These are phyloP conservation scores for Pteronotus mesoamericanus DNA, from an alignment of 2,797 vertebrate species.

Conservation along the genomic window DNA sequence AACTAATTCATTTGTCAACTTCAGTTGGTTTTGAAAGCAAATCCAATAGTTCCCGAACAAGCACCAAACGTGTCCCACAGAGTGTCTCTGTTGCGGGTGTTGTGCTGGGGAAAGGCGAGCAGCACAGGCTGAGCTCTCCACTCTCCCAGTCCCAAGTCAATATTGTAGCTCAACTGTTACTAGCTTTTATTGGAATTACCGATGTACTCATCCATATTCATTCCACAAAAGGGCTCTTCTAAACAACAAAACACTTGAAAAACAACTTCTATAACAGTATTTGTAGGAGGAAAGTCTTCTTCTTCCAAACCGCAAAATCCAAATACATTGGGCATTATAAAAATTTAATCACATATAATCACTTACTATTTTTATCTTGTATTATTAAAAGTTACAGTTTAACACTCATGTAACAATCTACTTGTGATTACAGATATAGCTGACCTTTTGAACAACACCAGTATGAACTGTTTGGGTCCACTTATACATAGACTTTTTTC, in stretches of 20 bases:
- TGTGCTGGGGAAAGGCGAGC: too few species aligned
- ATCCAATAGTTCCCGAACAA: neutral
- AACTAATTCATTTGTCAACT: neutral
- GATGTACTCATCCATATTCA: neutral
- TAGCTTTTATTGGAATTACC: neutral
- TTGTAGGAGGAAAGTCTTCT: neutral
- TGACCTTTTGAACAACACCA: neutral
- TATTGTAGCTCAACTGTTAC: neutral
- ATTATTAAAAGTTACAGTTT: neutral
- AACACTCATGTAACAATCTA: neutral
- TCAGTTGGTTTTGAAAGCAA: neutral
- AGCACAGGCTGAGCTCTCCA: neutral
- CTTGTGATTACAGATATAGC: neutral
- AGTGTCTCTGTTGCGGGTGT: accelerated
- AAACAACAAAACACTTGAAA: neutral
- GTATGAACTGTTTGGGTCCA: neutral
- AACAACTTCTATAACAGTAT: neutral
- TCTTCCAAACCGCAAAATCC: conserved; percentile 4
- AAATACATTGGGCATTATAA: neutral
- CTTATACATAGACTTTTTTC: too few species aligned
- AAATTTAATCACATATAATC: neutral
- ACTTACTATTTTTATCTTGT: neutral
- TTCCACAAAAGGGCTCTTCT: neutral
- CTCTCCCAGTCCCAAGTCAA: neutral
- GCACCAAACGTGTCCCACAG: neutral